These are phyloP conservation scores for Sweltsa coloradensis DNA, from an alignment of 1,140 invertebrate genomes.

Conservation along the genomic window DNA sequence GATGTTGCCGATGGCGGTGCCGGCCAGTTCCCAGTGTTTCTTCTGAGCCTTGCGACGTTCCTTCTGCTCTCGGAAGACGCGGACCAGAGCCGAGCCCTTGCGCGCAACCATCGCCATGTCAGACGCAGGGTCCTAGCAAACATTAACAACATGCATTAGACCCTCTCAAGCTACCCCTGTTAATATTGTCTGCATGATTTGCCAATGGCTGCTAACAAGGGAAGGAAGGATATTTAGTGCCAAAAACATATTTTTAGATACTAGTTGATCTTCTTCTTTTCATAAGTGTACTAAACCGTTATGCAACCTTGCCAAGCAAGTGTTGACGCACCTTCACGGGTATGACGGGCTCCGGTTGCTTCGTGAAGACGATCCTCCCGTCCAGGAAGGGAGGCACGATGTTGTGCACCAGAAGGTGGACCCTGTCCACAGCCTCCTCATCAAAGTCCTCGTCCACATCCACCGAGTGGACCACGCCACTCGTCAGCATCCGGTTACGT, in stretches of 20 bases:
- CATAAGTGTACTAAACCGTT: too few relatives aligned
- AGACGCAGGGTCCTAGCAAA: slow-evolving; percentile 80
- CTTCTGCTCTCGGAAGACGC: slow-evolving; percentile 88
- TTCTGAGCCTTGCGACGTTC: slow-evolving; percentile 92
- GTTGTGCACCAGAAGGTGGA: slow-evolving; percentile 95
- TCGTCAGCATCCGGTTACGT: slow-evolving; percentile 93
- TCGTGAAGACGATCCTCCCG: slow-evolving; percentile 97
- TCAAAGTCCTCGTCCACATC: slow-evolving; percentile 88
- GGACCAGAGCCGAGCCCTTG: slow-evolving; percentile 89
- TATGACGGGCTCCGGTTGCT: slow-evolving; percentile 94
- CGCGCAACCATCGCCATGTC: slow-evolving; percentile 95
- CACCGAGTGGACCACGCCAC: slow-evolving; percentile 83
- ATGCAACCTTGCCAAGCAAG: too few relatives aligned
- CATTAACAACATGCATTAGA: slow-evolving; percentile 5
- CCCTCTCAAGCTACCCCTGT: neutral
- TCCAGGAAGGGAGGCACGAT: slow-evolving; percentile 98
- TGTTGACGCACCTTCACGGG: slow-evolving; percentile 66
- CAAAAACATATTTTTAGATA: too few relatives aligned
- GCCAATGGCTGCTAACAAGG: too few relatives aligned
- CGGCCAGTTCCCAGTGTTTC: slow-evolving; percentile 98
- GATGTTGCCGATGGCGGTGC: slow-evolving; percentile 93
- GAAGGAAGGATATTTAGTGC: too few relatives aligned
- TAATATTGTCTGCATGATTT: too few relatives aligned
- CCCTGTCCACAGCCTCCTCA: slow-evolving; percentile 80
- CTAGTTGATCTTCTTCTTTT: too few relatives aligned